Percentiles rank a stretch among this genome's conserved stretches.
phyloP scores from a whole-genome alignment of 2,888 invertebrate genomes.

The Thalpophila matura region DNA sequence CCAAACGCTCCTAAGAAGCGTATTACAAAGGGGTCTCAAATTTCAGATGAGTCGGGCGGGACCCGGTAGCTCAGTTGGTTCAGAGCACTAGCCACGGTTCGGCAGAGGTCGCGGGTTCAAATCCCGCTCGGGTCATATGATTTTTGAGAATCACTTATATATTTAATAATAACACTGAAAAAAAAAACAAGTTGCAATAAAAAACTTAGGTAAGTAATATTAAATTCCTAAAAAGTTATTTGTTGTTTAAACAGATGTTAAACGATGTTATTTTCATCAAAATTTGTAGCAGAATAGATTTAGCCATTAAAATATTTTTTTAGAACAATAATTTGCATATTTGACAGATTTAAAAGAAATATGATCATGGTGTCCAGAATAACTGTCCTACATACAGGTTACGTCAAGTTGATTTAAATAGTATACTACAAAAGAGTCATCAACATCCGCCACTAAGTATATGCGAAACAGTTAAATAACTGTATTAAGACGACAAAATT shows the following conservation, averaged over 20 bases:
- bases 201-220: slow-evolving; percentile 5
- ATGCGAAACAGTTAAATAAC: slow-evolving; percentile 72
- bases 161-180: too few relatives aligned
- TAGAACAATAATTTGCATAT: slow-evolving; percentile 53
- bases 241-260: slow-evolving; percentile 8
- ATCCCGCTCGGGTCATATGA: too few relatives aligned
- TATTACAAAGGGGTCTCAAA: too few relatives aligned
- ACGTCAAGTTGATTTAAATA: slow-evolving; percentile 47
- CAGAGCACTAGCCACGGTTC: too few relatives aligned
- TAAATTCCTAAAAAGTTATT: background rate
- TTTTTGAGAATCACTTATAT: too few relatives aligned
- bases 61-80: too few relatives aligned
- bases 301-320: slow-evolving; percentile 28
- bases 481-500: slow-evolving; percentile 64
- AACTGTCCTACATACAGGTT: slow-evolving; percentile 49
- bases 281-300: slow-evolving; percentile 27
- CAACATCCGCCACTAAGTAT: slow-evolving; percentile 46
- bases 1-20: too few relatives aligned
- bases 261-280: slow-evolving; percentile 3
- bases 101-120: too few relatives aligned
- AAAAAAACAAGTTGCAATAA: slow-evolving; percentile 4
- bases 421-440: slow-evolving; percentile 62
- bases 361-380: slow-evolving; percentile 35
- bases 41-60: too few relatives aligned
- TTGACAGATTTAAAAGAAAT: slow-evolving; percentile 26